These are phyloP conservation scores for Anthrax anthrax DNA, from an alignment of 2,888 invertebrate genomes.

Conservation along the genomic window DNA sequence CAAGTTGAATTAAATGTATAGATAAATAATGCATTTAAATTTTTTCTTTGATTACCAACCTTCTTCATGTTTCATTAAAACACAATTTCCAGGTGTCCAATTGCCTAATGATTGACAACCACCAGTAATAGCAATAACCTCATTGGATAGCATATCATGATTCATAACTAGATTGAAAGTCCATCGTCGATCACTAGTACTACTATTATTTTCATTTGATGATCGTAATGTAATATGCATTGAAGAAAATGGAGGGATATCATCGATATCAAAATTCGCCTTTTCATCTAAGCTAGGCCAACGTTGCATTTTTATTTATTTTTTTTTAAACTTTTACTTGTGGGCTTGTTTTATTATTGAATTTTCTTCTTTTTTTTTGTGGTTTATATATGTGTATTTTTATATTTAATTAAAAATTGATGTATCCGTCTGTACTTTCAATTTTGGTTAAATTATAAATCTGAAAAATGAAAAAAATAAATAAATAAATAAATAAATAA, in stretches of 20 bases:
- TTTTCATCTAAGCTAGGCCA: slow-evolving; percentile 49
- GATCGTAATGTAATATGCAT: slow-evolving; percentile 10
- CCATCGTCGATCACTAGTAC: slow-evolving; percentile 27
- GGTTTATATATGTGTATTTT: not conserved
- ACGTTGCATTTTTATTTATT: slow-evolving; percentile 40
- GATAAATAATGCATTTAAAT: too few relatives aligned
- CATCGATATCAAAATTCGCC: slow-evolving; percentile 23
- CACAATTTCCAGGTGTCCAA: slow-evolving; percentile 50
- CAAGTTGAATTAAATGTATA: too few relatives aligned
- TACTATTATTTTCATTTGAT: not conserved
- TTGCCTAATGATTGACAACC: slow-evolving; percentile 51
- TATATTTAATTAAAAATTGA: slow-evolving; percentile 1
- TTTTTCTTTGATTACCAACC: too few relatives aligned
- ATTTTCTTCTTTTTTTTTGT: not conserved
- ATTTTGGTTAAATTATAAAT: not conserved
- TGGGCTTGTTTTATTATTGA: slow-evolving; percentile 41
- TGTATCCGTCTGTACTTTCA: not conserved
- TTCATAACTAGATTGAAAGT: slow-evolving; percentile 41
- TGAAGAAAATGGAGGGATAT: slow-evolving; percentile 4
- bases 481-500: too few relatives aligned
- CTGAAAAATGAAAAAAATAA: not conserved
- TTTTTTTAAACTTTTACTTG: not conserved
- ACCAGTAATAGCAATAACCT: slow-evolving; percentile 57
- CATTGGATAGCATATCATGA: slow-evolving; percentile 39
- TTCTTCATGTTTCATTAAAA: slow-evolving; percentile 38